Evolutionary conservation across 1,140 invertebrate species (phyloP), one percentile per base, ranked within the genome.

Genomic region (Lucilia cuprina): DNA sequence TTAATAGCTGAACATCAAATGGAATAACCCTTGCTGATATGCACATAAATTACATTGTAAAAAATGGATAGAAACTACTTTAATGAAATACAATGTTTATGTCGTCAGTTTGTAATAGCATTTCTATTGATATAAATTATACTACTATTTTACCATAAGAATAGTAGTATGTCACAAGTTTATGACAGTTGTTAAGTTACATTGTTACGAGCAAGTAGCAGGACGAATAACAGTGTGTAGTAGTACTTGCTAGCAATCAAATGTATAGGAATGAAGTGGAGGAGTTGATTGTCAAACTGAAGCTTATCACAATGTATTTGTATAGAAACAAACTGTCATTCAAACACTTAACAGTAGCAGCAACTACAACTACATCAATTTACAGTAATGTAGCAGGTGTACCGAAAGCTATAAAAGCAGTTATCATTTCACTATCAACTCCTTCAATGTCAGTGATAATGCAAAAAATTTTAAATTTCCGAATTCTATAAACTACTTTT

Each of bases 111-210:
- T 70, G 65, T 21, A 21, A 70, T 17, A 21, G n/a, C n/a, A 70
- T 70, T 70, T 70, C 19, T 12, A 5, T 19, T 70, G 13, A 8
- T 41, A 7, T 10, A n/a, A 70, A 25, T 70, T 25, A 21, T 21
- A 41, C 41, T 70, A 25, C 65, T 5, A 21, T 70, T 25, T 21
- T 70, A 21, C 19, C 65, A 21, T 70, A 21, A 21, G 65, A 70
- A 70, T 21, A 30, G 25, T 30, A 30, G 25, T 30, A 70, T 70
- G 65, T 21, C n/a, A 70, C 65, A 70, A 70, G 65, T 70, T 70
- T 70, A 70, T 70, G 65, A 70, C 65, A 70, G 65, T 21, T 70
- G 65, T 70, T 70, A 21, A 21, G 65, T 70, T n/a, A 21, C n/a
- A 70, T 70, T 70, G 65, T 70, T 25, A 21, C 3, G 9, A 21